Base-by-base conservation (phyloP, 2,888 invertebrate species). In the Incurvaria masculella region DNA sequence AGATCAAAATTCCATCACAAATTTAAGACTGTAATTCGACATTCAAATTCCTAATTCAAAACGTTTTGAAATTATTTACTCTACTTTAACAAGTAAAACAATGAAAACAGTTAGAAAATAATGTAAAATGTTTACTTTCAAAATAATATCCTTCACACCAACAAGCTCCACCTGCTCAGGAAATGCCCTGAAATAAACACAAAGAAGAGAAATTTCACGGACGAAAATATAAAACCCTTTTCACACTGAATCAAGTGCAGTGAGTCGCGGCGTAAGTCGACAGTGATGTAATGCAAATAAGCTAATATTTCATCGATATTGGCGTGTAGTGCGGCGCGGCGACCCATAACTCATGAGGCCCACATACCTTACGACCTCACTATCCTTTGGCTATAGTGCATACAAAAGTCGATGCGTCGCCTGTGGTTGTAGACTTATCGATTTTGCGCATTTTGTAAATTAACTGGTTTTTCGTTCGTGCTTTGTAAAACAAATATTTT, bases 211-310 rank as follows among this genome's bases (percentile, higher is more conserved):
- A 23, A 23, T 23, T 23, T 23, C 23, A 23, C 23, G 11, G 14
- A 33, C 3, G 4, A 33, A 33, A 33, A 33, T 33, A 33, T 33
- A 33, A 33, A 33, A 33, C 33, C 14, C 33, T 33, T 33, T 33
- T 33, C 33, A 33, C 33, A 33, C 33, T 33, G 33, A 33, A 33
- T 14, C 33, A 14, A 33, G 33, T 33, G 23, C 33, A 33, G 33
- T 33, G 33, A 33, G 4, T 33, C 33, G 33, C 8, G 33, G 23
- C 14, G 14, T 14, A 33, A 33, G 33, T 33, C 14, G 33, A 33
- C 33, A 69, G 68, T 71, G 70, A 69, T 69, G 71, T 67, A 62
- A 68, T 63, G 64, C 65, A 69, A 72, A 72, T 72, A 68, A 69
- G 63, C 61, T 64, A 62, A 71, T 71, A 69, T 66, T 65, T 71